Evolutionary conservation across 2,888 invertebrate genomes (phyloP), one percentile per base, ranked within the genome.

Genomic region (Parnassius mnemosyne): DNA sequence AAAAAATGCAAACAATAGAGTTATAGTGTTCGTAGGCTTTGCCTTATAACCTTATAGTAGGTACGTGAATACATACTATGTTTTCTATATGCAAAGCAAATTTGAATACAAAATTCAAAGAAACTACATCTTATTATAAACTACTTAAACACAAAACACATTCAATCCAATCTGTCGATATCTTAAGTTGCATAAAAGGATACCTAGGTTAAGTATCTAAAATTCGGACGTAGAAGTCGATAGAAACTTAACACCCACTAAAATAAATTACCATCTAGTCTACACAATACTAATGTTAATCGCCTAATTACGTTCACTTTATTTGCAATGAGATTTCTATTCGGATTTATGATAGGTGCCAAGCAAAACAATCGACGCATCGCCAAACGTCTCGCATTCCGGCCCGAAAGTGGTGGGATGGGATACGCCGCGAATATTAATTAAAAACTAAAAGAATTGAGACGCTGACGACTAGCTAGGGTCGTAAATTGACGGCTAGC

Each of bases 201-300:
- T 20, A 20, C 20, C 20, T 20, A 20, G 20, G 2, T 20, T 20
- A 16, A 16, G 1, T 16, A 20, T 3, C 20, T 20, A 20, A 20
- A 20, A 53, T 63, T 63, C 12, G 54, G 20, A 61, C 62, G n/a
- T 43, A 2, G 25, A 47, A 12, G 53, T 34, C 25, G 34, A 46
- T 53, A 56, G 65, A 65, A 67, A 68, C 60, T 58, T 69, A 49
- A 52, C 52, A 70, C 71, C 67, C 68, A 7, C 34, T 68, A 68
- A 69, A 34, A 34, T 5, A 34, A 34, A 71, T 66, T 66, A 71
- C 67, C 53, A 59, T 66, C 50, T 34, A 13, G 11, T 16, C 3
- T 42, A 59, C 68, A 57, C 65, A 44, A 20, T 47, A 44, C 54
- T 60, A 65, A 68, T 71, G 66, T 53, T 66, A 71, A 70, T 68